Evolutionary conservation across 1,140 invertebrate genomes (phyloP).

Genomic region (Drosophila yakuba): DNA sequence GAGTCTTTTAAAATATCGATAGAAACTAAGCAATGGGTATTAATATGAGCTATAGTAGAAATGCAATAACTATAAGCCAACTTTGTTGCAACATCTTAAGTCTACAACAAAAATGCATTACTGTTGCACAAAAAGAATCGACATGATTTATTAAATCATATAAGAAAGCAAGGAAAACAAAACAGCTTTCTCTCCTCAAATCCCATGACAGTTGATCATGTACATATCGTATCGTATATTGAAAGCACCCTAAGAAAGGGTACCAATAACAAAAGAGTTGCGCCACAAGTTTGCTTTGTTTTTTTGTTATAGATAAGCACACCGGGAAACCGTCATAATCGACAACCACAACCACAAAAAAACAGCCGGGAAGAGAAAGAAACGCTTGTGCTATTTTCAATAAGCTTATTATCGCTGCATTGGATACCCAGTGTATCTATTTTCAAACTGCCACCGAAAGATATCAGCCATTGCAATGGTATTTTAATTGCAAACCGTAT

Average conservation of each 20-base stretch:
- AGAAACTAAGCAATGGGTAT: too few relatives aligned
- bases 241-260: not conserved
- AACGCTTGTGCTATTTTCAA: constrained; percentile 20
- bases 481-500: constrained; percentile 50
- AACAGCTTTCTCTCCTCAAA: too few relatives aligned
- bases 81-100: too few relatives aligned
- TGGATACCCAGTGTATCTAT: constrained; percentile 15
- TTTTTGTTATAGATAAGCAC: constrained; percentile 59
- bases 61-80: too few relatives aligned
- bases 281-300: constrained; percentile 44
- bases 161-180: too few relatives aligned
- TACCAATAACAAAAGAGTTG: constrained; percentile 34
- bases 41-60: too few relatives aligned
- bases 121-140: too few relatives aligned
- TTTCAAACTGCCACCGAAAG: constrained; percentile 18
- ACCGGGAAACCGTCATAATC: constrained; percentile 37
- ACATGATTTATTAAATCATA: too few relatives aligned
- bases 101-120: too few relatives aligned
- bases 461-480: constrained; percentile 41
- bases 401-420: constrained; percentile 57
- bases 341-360: constrained; percentile 23
- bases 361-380: constrained; percentile 1
- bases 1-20: too few relatives aligned
- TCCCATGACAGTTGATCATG: too few relatives aligned
- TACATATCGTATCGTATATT: not conserved